Evolutionary conservation across 2,888 invertebrate species (phyloP).

Genomic region (Apoda limacodes): DNA sequence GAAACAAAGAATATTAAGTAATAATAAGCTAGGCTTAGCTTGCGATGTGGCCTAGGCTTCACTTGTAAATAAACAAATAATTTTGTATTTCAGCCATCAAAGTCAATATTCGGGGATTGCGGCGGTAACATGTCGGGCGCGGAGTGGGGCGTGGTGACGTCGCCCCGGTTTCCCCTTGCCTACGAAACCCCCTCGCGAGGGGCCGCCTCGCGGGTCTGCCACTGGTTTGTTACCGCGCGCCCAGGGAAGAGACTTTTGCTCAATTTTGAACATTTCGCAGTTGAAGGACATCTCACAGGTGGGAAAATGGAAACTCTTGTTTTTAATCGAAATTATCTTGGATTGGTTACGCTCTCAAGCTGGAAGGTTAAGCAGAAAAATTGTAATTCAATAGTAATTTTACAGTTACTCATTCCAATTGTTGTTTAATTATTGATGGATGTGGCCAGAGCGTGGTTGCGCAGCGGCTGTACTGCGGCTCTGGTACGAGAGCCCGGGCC

Average conservation of each 20-base stretch:
- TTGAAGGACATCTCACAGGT: slow-evolving; percentile 89
- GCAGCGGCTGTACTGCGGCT: slow-evolving; percentile 91
- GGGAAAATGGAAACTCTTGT: too few species aligned
- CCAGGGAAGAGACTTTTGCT: slow-evolving; percentile 90
- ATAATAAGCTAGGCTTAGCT: too few species aligned
- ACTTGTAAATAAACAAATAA: background rate
- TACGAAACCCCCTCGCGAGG: slow-evolving; percentile 87
- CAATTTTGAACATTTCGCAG: slow-evolving; percentile 90
- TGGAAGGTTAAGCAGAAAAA: too few species aligned
- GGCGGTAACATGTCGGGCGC: slow-evolving; percentile 90
- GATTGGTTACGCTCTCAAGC: too few species aligned
- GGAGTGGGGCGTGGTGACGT: slow-evolving; percentile 85
- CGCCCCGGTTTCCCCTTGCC: slow-evolving; percentile 91
- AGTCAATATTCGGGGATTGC: slow-evolving; percentile 92
- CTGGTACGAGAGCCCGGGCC: slow-evolving; percentile 85
- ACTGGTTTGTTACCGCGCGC: slow-evolving; percentile 94
- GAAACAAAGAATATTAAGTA: too few species aligned
- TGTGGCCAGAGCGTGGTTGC: slow-evolving; percentile 83
- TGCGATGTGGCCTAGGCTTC: background rate
- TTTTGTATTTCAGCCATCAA: slow-evolving; percentile 70
- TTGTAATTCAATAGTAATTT: too few species aligned
- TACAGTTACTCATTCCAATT: background rate
- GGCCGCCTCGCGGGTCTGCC: slow-evolving; percentile 89
- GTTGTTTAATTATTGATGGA: background rate
- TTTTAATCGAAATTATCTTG: too few species aligned